These are phyloP conservation scores for Aspidiotus rigidus DNA, from an alignment of 2,888 invertebrate genomes.

Conservation along the genomic window DNA sequence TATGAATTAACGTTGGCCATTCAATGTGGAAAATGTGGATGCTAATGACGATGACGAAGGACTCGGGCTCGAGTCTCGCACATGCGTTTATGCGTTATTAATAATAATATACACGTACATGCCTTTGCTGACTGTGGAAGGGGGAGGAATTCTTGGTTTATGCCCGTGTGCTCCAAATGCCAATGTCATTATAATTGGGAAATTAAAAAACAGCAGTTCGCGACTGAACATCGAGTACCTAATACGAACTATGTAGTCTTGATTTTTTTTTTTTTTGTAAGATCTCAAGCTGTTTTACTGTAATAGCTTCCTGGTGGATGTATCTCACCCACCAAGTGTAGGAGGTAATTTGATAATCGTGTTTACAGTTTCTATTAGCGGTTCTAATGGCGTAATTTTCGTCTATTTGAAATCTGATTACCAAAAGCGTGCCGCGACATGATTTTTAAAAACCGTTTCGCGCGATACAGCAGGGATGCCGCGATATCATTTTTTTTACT, in stretches of 20 bases:
- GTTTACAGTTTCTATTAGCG: neutral
- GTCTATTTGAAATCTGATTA: neutral
- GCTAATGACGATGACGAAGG: slow-evolving; percentile 33
- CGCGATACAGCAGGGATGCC: too few relatives aligned
- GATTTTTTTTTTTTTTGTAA: neutral
- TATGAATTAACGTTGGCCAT: slow-evolving; percentile 30
- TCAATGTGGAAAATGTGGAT: slow-evolving; percentile 4
- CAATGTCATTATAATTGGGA: slow-evolving; percentile 8
- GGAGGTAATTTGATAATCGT: slow-evolving; percentile 2
- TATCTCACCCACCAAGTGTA: neutral
- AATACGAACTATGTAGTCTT: too few relatives aligned
- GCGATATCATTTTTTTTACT: too few relatives aligned
- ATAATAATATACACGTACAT: slow-evolving; percentile 25
- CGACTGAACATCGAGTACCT: neutral
- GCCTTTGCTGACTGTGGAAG: neutral
- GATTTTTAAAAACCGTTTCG: too few relatives aligned
- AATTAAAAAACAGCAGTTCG: slow-evolving; percentile 5
- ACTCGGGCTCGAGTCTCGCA: slow-evolving; percentile 27
- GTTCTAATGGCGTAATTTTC: neutral
- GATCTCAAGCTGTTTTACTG: neutral
- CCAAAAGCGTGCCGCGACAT: neutral
- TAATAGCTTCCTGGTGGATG: slow-evolving; percentile 9
- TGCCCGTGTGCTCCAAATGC: neutral
- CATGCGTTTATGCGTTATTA: slow-evolving; percentile 30
- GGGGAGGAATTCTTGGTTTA: neutral